Evolutionary conservation across 2,797 vertebrate species (phyloP), one percentile per base, ranked within the genome.

Genomic region (Etheostoma nigrum): DNA sequence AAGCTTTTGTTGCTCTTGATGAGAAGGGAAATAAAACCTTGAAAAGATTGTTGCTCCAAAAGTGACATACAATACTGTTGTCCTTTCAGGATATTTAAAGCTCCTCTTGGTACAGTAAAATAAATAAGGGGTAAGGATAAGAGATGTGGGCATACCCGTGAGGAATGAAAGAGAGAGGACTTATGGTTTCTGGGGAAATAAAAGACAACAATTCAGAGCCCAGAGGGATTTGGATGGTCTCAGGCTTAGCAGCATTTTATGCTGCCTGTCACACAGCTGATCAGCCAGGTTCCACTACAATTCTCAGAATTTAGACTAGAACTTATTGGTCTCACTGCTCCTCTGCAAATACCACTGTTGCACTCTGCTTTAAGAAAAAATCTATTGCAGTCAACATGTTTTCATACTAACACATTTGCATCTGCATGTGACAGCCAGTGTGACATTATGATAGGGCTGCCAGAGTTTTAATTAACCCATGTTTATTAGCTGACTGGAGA

Each of bases 391-490:
- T 23, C 25, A 25, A 30, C 18, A 25, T 33, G 7, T 55, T 58
- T 59, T 33, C 8, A 18, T 10, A 18, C 15, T 3, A 62, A 48
- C 49, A 16, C 1, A 40, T 44, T 45, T 45, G 6, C 59, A 16
- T 52, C 42, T 73, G 12, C 36, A 21, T 19, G 13, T 16, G n/a
- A 21, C 18, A 36, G 27, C 30, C 66, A 58, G 67, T 62, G 11
- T 67, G 44, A 67, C 13, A 71, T 45, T 54, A 70, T 18, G 54
- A 51, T 4, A 44, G 42, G 8, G 14, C 59, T 53, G 63, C 58
- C 62, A 52, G 59, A 65, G 25, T 71, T 78, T 80, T 84, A 79
- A 83, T 83, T 52, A 83, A 78, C 47, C 52, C 23, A 33, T 79
- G 68, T 71, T 66, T 66, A 71, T 76, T 59, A 81, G 55, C 52